These are phyloP conservation scores for Aphis craccivora DNA, from an alignment of 1,140 invertebrate genomes.

Conservation along the genomic window DNA sequence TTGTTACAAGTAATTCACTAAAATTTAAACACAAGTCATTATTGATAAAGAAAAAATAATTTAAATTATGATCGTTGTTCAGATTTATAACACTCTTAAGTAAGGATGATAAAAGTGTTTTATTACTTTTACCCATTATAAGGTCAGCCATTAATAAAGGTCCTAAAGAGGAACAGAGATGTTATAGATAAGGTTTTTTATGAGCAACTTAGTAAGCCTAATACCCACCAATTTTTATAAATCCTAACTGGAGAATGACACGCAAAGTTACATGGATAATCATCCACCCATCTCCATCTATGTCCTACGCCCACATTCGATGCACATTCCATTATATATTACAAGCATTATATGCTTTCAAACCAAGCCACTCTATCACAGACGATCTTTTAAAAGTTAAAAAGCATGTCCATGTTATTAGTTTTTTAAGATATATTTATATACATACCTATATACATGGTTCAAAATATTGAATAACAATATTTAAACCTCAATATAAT, in stretches of 20 bases:
- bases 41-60: not conserved
- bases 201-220: not conserved
- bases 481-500: not conserved
- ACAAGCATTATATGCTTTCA: not conserved
- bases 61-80: not conserved
- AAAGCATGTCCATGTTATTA: not conserved
- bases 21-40: not conserved
- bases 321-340: not conserved
- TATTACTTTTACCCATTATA: not conserved
- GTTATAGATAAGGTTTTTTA: constrained; percentile 4
- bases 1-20: not conserved
- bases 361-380: not conserved
- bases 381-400: constrained; percentile 6
- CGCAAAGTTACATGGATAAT: not conserved
- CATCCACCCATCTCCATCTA: not conserved
- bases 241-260: not conserved
- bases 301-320: not conserved
- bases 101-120: not conserved
- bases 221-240: not conserved
- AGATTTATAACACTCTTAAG: not conserved
- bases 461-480: not conserved
- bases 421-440: not conserved
- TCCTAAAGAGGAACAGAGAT: not conserved
- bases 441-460: not conserved
- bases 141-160: constrained; percentile 1